Percentiles rank a stretch among this genome's conserved stretches.
phyloP scores from a whole-genome alignment of 2,888 invertebrate species.

The Electrophaes corylata region DNA sequence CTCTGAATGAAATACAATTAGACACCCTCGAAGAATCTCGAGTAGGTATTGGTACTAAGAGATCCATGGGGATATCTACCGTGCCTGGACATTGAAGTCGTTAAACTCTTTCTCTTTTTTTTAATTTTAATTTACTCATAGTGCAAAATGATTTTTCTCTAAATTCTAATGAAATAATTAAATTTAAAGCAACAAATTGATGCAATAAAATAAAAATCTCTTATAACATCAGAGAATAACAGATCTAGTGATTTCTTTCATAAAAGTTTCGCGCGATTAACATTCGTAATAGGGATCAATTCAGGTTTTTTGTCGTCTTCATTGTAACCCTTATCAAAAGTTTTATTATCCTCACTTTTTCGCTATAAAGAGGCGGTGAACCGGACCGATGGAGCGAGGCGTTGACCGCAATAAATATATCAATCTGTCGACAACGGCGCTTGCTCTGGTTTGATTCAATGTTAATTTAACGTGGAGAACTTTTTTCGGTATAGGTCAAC shows the following conservation, averaged over 20 bases:
- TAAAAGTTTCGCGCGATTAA: slow-evolving; percentile 17
- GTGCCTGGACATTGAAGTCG: too few relatives aligned
- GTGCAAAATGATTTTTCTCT: too few relatives aligned
- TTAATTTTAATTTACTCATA: too few relatives aligned
- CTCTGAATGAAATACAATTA: too few relatives aligned
- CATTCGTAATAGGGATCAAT: slow-evolving; percentile 25
- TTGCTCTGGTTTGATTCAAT: slow-evolving; percentile 24
- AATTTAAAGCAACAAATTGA: too few relatives aligned
- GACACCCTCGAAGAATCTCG: too few relatives aligned
- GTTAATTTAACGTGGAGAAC: not conserved
- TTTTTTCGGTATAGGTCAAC: not conserved
- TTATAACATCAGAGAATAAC: not conserved
- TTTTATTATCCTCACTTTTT: slow-evolving; percentile 31
- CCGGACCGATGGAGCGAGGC: slow-evolving; percentile 24
- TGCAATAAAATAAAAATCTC: not conserved
- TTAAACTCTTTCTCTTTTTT: too few relatives aligned
- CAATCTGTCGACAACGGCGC: slow-evolving; percentile 28
- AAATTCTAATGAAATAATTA: too few relatives aligned
- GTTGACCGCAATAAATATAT: slow-evolving; percentile 35
- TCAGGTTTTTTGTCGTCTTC: slow-evolving; percentile 20
- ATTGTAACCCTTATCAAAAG: slow-evolving; percentile 29
- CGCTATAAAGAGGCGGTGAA: slow-evolving; percentile 33
- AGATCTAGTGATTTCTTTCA: not conserved
- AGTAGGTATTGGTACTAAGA: too few relatives aligned
- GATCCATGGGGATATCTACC: too few relatives aligned